A percentile compares a stretch with the other conserved stretches of the same genome.
phyloP scores from a whole-genome alignment of 2,888 invertebrate genomes.

The Operophtera brumata region DNA sequence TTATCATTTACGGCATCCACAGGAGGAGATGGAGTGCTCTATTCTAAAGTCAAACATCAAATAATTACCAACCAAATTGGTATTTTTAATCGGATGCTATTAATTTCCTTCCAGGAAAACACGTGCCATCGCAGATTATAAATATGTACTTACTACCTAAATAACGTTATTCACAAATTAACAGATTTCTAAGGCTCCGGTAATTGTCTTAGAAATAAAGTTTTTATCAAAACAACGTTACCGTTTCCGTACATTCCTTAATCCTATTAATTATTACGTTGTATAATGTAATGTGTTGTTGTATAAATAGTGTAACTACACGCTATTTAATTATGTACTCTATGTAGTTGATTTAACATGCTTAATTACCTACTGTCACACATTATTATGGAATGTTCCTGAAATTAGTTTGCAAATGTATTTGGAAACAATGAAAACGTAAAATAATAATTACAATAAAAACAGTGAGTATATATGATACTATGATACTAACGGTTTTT shows the following conservation, averaged over 20 bases:
- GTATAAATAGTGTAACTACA: conserved; percentile 14
- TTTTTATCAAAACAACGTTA: background rate
- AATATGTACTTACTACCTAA: too few species aligned
- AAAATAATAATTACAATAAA: too few species aligned
- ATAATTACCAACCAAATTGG: too few species aligned
- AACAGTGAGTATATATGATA: too few species aligned
- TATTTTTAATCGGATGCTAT: too few species aligned
- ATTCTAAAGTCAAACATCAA: too few species aligned
- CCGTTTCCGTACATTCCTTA: conserved; percentile 19
- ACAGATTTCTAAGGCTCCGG: conserved; percentile 7
- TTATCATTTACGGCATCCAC: too few species aligned
- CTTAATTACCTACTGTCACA: conserved; percentile 19
- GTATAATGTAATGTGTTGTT: conserved; percentile 17
- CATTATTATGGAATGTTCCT: conserved; percentile 2
- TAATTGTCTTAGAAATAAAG: conserved; percentile 23
- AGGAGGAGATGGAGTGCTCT: too few species aligned
- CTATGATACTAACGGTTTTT: too few species aligned
- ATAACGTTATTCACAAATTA: background rate
- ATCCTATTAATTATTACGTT: conserved; percentile 19
- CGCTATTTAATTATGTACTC: conserved; percentile 6
- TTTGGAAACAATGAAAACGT: background rate
- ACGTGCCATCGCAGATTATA: background rate
- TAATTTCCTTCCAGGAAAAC: too few species aligned
- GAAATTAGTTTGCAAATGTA: conserved; percentile 1
- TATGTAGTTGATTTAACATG: conserved; percentile 1